Conservation (phyloP, 2,797 vertebrate species). For the Aeoliscus strigatus region DNA sequence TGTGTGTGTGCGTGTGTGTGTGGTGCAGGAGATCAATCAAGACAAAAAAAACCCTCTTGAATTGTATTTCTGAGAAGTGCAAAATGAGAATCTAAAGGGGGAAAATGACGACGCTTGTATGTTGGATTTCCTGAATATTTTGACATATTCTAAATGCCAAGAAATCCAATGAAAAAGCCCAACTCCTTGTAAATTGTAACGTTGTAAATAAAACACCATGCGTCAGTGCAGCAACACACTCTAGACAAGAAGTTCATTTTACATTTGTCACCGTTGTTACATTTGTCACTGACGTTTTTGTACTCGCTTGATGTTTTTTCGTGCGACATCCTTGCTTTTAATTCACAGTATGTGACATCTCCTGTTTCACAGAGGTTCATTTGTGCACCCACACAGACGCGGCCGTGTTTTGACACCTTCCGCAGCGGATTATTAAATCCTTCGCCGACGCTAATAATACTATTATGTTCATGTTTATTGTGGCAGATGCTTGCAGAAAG, state of each 20-base stretch:
- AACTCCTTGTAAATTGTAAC: too few relatives aligned
- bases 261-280: slow-evolving; percentile 7
- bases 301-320: slow-evolving; percentile 22
- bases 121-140: too few relatives aligned
- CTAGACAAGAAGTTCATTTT: slow-evolving; percentile 9
- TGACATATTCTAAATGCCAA: too few relatives aligned
- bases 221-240: not conserved
- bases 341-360: slow-evolving; percentile 23
- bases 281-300: slow-evolving; percentile 27
- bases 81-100: not conserved
- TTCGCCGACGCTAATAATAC: slow-evolving; percentile 58
- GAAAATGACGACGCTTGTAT: not conserved
- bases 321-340: slow-evolving; percentile 14
- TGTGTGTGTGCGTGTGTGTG: not conserved
- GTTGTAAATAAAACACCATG: not conserved
- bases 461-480: slow-evolving; percentile 45
- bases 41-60: too few relatives aligned
- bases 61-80: slow-evolving; percentile 31
- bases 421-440: slow-evolving; percentile 62
- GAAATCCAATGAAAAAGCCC: too few relatives aligned
- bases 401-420: slow-evolving; percentile 47
- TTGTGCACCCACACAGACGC: slow-evolving; percentile 31
- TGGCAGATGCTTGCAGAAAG: slow-evolving; percentile 46
- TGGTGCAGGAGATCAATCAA: slow-evolving; percentile 4
- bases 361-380: slow-evolving; percentile 21